Base-by-base conservation (phyloP, 2,888 invertebrate species). In the Corbicula japonica region DNA sequence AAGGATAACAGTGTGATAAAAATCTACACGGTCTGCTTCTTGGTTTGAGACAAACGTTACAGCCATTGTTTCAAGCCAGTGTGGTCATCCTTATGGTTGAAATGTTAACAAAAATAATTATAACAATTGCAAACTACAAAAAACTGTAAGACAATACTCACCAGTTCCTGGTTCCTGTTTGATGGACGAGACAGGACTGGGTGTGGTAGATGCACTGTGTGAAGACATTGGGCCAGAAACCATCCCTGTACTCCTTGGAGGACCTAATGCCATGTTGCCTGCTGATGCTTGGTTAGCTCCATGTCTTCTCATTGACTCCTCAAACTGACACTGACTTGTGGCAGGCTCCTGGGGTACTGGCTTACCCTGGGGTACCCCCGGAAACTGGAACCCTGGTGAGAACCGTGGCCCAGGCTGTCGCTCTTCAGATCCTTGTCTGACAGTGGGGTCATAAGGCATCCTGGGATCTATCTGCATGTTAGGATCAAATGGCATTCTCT, bases 131-230 rank as follows among this genome's bases (percentile, higher is more conserved):
- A n/a, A n/a, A n/a, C n/a, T n/a, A n/a, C n/a, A n/a, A n/a, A n/a
- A 38, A 18, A 35, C 6, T 68, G 28, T 23, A 28, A 34, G 12
- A 8, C 2, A 18, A 32, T n/a, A 56, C 35, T 8, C 5, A 50
- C 28, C 54, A 46, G 58, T 41, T 48, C 54, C 41, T 44, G 81
- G 80, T 48, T 81, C 81, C 58, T 84, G 80, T 60, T 84, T 78
- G 32, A 80, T 63, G 66, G 28, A 58, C 52, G 58, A 41, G 34
- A 61, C 34, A 23, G 74, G 76, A 58, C 71, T 78, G 30, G 66
- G 46, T 38, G 80, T 52, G 26, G 78, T 48, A 1, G 70, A 41
- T 0, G 70, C 38, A 52, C 75, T 75, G n/a, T 23, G 54, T 26
- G 65, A 21, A 1, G 44, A 32, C 2, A 41, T 44, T 23, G 52